phyloP scores from a whole-genome alignment of 2,113 vertebrate species.

The Cardinalis cardinalis region DNA sequence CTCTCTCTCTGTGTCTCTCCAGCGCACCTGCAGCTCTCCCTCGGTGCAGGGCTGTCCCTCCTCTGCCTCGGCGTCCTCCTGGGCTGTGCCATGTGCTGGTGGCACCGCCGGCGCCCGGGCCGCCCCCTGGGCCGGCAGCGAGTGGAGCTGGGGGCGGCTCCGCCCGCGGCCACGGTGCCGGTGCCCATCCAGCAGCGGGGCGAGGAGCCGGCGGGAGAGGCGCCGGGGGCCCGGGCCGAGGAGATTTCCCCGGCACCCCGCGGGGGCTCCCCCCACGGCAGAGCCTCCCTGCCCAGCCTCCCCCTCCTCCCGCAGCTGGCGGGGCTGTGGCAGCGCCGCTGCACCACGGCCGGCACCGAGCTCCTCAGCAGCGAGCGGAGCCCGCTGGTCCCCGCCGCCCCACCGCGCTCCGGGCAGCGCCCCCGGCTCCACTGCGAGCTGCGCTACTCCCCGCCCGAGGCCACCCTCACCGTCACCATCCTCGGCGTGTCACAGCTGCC shows the following conservation, averaged over 20 bases:
- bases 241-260: background rate
- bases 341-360: constrained; percentile 40
- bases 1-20: background rate
- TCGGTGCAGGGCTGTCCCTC: constrained; percentile 72
- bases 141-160: constrained; percentile 39
- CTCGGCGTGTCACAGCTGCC: constrained; percentile 69
- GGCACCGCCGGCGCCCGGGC: background rate
- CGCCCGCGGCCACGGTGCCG: background rate
- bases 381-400: background rate
- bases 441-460: constrained; percentile 58
- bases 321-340: constrained; percentile 32
- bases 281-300: constrained; percentile 66
- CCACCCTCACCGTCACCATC: constrained; percentile 68
- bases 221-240: background rate
- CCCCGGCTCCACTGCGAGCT: constrained; percentile 72
- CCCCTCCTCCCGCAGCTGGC: constrained; percentile 47
- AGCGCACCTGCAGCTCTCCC: constrained; percentile 75
- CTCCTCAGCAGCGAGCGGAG: constrained; percentile 13
- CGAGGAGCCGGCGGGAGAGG: constrained; percentile 66
- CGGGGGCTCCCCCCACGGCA: background rate
- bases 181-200: constrained; percentile 71
- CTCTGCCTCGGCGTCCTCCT: constrained; percentile 78
- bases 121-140: constrained; percentile 6
- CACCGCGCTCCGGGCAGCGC: background rate
- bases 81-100: constrained; percentile 74